Percentiles rank a stretch among this genome's conserved stretches.
phyloP scores from a whole-genome alignment of 2,113 vertebrate species.

The Tichodroma muraria region DNA sequence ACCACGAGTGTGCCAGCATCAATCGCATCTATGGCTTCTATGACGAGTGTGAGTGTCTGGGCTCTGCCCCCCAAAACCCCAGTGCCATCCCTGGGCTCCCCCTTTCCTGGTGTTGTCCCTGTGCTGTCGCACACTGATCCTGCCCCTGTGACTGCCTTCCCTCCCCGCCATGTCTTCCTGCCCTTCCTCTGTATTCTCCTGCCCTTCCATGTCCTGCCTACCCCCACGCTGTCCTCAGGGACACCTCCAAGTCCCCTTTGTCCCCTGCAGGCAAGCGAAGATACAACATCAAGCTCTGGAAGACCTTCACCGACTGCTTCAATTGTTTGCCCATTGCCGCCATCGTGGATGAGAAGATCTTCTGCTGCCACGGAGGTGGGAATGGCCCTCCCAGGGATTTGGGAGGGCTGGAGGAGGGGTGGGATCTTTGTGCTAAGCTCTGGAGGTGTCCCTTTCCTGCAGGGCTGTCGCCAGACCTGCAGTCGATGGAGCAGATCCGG shows the following conservation, averaged over 20 bases:
- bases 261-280: conserved; percentile 86
- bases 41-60: conserved; percentile 83
- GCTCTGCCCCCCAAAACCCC: fast-evolving
- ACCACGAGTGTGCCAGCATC: conserved; percentile 97
- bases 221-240: not conserved
- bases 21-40: conserved; percentile 98
- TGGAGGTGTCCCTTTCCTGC: not conserved
- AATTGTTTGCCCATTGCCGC: conserved; percentile 95
- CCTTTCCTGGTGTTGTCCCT: fast-evolving
- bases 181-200: not conserved
- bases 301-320: conserved; percentile 97
- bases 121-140: no score
- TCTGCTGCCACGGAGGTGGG: conserved; percentile 96
- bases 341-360: conserved; percentile 97
- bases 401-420: not conserved
- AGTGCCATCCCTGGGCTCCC: not conserved
- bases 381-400: fast-evolving
- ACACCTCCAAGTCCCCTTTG: not conserved
- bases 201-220: not conserved
- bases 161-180: fast-evolving
- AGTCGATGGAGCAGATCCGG: conserved; percentile 97
- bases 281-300: conserved; percentile 98
- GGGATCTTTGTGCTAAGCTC: not conserved
- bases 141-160: conserved; percentile 63
- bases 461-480: conserved; percentile 92